Conservation (phyloP, 2,888 invertebrate species). For the Diogma glabrata region DNA sequence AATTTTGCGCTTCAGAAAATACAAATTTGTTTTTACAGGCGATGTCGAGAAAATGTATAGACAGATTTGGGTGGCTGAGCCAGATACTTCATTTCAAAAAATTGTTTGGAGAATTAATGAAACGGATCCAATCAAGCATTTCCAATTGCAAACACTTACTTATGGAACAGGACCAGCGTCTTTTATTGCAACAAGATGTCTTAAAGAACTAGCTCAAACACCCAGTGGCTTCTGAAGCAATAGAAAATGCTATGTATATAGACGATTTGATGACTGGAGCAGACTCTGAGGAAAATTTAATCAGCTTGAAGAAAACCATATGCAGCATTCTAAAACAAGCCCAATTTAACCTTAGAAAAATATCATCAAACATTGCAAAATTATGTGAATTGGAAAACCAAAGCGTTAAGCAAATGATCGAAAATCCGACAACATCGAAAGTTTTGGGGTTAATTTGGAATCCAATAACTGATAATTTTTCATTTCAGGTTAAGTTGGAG, state of each 20-base stretch:
- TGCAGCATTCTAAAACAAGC: not conserved
- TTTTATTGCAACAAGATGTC: not conserved
- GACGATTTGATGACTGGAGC: not conserved
- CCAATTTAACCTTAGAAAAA: not conserved
- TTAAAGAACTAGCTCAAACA: not conserved
- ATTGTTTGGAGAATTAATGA: no score
- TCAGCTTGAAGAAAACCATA: no score
- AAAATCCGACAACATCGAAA: not conserved
- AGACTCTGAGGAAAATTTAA: not conserved
- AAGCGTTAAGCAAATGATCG: not conserved
- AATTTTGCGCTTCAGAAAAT: not conserved
- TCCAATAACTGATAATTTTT: not conserved
- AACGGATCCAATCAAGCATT: no score
- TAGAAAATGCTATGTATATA: not conserved
- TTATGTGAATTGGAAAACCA: not conserved
- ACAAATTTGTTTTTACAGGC: not conserved
- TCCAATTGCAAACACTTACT: no score
- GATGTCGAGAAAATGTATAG: no score
- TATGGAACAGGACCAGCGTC: no score
- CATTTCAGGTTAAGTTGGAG: not conserved
- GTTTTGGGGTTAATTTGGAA: not conserved
- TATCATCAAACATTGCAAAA: not conserved
- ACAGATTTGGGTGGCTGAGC: no score
- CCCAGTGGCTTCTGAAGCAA: not conserved
- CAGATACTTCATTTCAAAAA: no score